Base-by-base conservation (phyloP, 2,797 vertebrate genomes). In the Xyrichtys novacula region DNA sequence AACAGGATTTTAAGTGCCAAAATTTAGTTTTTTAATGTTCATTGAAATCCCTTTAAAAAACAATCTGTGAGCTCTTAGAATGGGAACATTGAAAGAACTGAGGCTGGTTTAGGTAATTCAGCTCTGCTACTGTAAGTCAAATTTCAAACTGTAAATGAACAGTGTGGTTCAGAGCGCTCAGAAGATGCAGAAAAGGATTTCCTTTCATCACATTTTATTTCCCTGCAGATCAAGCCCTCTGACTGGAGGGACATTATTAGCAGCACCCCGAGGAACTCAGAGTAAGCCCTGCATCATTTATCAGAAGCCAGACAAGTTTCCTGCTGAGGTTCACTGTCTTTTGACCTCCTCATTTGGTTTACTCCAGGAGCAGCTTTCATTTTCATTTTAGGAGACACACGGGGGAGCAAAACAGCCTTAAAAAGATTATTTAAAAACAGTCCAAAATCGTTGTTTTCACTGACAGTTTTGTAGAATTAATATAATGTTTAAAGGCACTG, bases 251-350 rank as follows among this genome's bases (percentile, higher is more conserved):
- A 59, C 26, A 75, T 78, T 74, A 86, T 65, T 55, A 63, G 61
- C 36, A 48, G 47, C 32, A 60, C 76, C 64, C 55, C 6, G 40
- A 72, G 66, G 58, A 69, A 64, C 31, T 55, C 39, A 16, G 57
- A 19, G 65, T 55, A 42, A 2, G 1, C 67, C 71, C 71, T 66
- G 61, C 62, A 74, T 72, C 69, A 74, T 75, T 69, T 78, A 50
- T 78, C 69, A 66, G 64, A 53, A 28, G 55, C 20, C 36, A 71
- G 58, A 72, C 47, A 60, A 66, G 54, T 69, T 55, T 48, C 46
- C 52, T 36, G 0, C 42, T 52, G 74, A 76, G 69, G 16, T 69
- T 52, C 48, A 25, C 22, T 56, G 29, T 39, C 15, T 56, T 40
- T 50, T 58, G 31, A 42, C 11, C 44, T 15, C 28, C 40, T 65